Base-by-base conservation (phyloP, 2,113 vertebrate genomes). In the Seriola rivoliana region DNA sequence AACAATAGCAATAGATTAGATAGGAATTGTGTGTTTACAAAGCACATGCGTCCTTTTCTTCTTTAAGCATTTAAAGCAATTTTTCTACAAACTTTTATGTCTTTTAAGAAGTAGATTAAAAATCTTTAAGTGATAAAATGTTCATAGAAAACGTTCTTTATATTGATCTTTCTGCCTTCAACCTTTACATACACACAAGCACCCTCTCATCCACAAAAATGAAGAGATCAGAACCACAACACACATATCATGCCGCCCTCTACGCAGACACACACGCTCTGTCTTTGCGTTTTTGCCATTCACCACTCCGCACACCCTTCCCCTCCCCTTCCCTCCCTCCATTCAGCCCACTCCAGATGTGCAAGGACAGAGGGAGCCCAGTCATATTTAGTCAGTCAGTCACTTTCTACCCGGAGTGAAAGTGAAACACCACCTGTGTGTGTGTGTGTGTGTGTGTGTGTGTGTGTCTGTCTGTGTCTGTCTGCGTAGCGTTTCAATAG, bases 361-460 rank as follows among this genome's bases (percentile, higher is more conserved):
- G 87, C 59, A 57, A 82, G 69, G 78, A 87, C 82, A 87, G 85
- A 87, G 87, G 76, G 64, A 84, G 86, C 82, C 80, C 84, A 85
- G 81, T 89, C 86, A 57, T 38, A 82, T 75, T 84, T 75, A 74
- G 44, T 79, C 71, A 89, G 71, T 78, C 87, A 85, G 80, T 77
- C 82, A 82, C 86, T 90, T 85, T 93, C 84, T 78, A 75, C 78
- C 76, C 65, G n/a, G 74, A 82, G 90, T 78, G 75, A 90, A 83
- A 93, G 90, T 89, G 88, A 87, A 90, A 86, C 86, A 89, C 88
- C 91, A 93, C 93, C 93, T 93, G 90, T 73, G 73, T 64, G 85
- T 86, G 82, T 88, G 84, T 89, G 75, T 91, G 84, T 70, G 32
- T 78, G 75, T 19, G 32, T 84, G 25, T 25, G 25, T 85, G 75